Evolutionary conservation across 2,797 vertebrate genomes (phyloP), one percentile per base, ranked within the genome.

Genomic region (Falco biarmicus): DNA sequence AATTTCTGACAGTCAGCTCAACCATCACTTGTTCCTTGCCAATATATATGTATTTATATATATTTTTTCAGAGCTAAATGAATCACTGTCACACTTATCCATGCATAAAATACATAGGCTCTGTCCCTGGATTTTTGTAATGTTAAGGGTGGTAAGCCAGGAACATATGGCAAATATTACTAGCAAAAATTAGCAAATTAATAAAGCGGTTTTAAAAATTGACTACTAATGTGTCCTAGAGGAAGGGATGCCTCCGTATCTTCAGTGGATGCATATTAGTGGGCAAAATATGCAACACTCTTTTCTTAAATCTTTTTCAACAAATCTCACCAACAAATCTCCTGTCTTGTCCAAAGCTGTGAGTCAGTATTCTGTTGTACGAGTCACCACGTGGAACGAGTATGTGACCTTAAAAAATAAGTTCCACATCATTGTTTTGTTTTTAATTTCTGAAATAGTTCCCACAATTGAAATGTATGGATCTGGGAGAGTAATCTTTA

Each of bases 341-440:
- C 22, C 28, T 47, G 22, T 64, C 50, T 47, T 56, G 14, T 56
- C 21, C 51, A 45, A 48, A 56, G n/a, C 56, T 39, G 29, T 25
- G 34, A 50, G 16, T 32, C n/a, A 64, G 15, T 56, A 17, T 39
- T 22, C n/a, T 64, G 19, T 11, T 56, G 50, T 54, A 32, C 10
- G 15, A 32, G 17, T 48, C 22, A 18, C 19, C 29, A 6, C 0
- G 0, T 47, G 22, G n/a, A 47, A 39, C 3, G 6, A 47, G n/a
- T 20, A 34, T 31, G 11, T 47, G 31, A 39, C 22, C 28, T 32
- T 48, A 45, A 37, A 11, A 11, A 61, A 31, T 21, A 64, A 64
- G 29, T 28, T 28, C 28, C 39, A n/a, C 28, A 82, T 6, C 4
- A 13, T 22, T 47, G 3, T 18, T 39, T 26, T 56, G 15, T 14